Percentiles rank a stretch among this genome's conserved stretches.
These are phyloP conservation scores for Ameiurus melas DNA, from an alignment of 2,113 vertebrate genomes.

Conservation along the genomic window DNA sequence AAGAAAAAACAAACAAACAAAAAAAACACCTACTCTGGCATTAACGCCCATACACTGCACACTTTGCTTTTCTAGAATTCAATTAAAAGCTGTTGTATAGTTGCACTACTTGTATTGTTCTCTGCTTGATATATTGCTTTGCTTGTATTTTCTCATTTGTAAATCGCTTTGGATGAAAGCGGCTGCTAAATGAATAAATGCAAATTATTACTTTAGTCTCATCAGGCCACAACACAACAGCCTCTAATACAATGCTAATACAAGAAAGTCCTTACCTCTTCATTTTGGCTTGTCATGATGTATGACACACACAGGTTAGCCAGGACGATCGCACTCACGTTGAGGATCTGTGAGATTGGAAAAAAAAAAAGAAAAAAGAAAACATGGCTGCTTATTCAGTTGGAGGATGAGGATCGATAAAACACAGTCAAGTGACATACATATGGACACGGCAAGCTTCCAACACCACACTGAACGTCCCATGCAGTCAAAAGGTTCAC, in stretches of 20 bases:
- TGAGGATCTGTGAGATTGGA: slow-evolving; percentile 74
- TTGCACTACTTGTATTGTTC: too few species aligned
- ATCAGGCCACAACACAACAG: neutral
- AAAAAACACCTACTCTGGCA: too few species aligned
- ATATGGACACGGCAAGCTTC: slow-evolving; percentile 18
- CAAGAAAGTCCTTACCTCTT: slow-evolving; percentile 73
- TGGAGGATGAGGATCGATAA: neutral
- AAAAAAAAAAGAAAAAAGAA: neutral
- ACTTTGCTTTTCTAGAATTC: too few species aligned
- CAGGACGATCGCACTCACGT: slow-evolving; percentile 90
- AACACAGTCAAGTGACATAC: neutral
- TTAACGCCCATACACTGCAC: too few species aligned
- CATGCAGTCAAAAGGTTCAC: slow-evolving; percentile 45
- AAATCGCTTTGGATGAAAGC: too few species aligned
- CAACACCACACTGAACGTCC: slow-evolving; percentile 52
- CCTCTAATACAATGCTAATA: neutral
- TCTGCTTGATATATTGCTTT: too few species aligned
- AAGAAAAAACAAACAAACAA: too few species aligned
- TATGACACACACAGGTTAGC: slow-evolving; percentile 97
- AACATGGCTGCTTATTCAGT: neutral
- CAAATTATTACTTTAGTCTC: neutral
- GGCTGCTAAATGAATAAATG: too few species aligned
- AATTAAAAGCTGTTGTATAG: too few species aligned
- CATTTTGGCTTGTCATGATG: slow-evolving; percentile 94
- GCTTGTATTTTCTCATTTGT: too few species aligned